Base-by-base conservation (phyloP, 2,888 invertebrate species). In the Coecobrya sp. region DNA sequence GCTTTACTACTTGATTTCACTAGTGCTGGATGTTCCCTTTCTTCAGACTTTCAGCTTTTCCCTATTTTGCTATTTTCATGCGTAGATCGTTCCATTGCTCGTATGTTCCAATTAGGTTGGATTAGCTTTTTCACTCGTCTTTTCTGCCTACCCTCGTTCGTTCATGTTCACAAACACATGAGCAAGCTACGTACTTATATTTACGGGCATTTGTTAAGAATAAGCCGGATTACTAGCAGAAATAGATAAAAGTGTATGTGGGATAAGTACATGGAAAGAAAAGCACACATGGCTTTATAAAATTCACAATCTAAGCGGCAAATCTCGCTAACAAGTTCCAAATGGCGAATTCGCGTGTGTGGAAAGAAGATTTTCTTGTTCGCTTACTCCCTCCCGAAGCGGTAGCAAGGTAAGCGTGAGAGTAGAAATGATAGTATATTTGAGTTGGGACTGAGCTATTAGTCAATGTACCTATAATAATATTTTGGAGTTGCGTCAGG, bases 281-380 rank as follows among this genome's bases (percentile, higher is more conserved):
- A 36, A n/a, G 11, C 42, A 36, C n/a, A 36, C 27, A n/a, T 25
- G 65, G 27, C 27, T n/a, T 27, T 27, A 11, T 65, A 65, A 25
- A 65, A 65, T 25, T 27, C 27, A 27, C 27, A 73, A 65, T 65
- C 65, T 65, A 11, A 65, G 65, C 65, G 25, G 42, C 42, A 52
- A 68, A 52, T 49, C 30, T 62, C 30, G 0, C 49, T 65, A 86
- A 73, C 70, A 86, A 70, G 73, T n/a, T 52, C 86, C 49, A 85
- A 85, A 86, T 86, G 22, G 86, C 27, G n/a, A 86, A 45, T 86
- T 86, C 73, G 86, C 86, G 86, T 86, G 86, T 55, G 22, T 36
- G 0, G 7, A 45, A 85, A n/a, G 59, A 85, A 65, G 79, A 49
- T 79, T 79, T 79, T 25, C 49, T 22, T 19, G 19, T 76, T 10